Base-by-base conservation (phyloP, 2,888 invertebrate genomes). In the Synanthedon formicaeformis region DNA sequence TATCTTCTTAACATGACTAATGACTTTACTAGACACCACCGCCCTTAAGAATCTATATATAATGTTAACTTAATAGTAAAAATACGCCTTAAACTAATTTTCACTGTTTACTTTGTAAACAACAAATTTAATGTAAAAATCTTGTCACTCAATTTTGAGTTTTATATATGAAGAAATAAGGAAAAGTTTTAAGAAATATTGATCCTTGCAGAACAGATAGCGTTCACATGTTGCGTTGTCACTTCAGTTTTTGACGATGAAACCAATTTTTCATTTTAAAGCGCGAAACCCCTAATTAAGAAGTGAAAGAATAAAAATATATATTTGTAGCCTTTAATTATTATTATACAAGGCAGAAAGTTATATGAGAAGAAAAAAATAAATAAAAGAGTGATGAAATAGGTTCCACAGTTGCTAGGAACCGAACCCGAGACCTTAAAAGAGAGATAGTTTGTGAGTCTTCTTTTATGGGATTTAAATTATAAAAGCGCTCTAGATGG, bases 1-100 rank as follows among this genome's bases (percentile, higher is more conserved):
- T 81, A 84, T 81, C 75, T 64, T 74, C 64, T 73, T 78, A 81
- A 82, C 78, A 81, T 81, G 83, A 86, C 79, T 83, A 85, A 86
- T 84, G 81, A 77, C 72, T 65, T 69, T 70, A 71, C 69, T 18
- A 65, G 69, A 73, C 70, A 71, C 71, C 60, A 57, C 58, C 67
- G 67, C 64, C 67, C 68, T 69, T 67, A 66, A 34, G 34, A 64
- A 64, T 73, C 69, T 75, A 74, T 69, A 49, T 49, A 76, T 34
- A 34, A 34, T 81, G 81, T 82, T 85, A 84, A 34, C 34, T 1
- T 34, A 34, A 84, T 83, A 81, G 79, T 80, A 75, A 70, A 73
- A 76, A 77, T 73, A 71, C 71, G 72, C 66, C 78, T 66, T 70
- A 69, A 71, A 81, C 80, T 81, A 83, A 79, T 83, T 83, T 77